phyloP scores from a whole-genome alignment of 2,113 vertebrate genomes.

The Tinamus guttatus region DNA sequence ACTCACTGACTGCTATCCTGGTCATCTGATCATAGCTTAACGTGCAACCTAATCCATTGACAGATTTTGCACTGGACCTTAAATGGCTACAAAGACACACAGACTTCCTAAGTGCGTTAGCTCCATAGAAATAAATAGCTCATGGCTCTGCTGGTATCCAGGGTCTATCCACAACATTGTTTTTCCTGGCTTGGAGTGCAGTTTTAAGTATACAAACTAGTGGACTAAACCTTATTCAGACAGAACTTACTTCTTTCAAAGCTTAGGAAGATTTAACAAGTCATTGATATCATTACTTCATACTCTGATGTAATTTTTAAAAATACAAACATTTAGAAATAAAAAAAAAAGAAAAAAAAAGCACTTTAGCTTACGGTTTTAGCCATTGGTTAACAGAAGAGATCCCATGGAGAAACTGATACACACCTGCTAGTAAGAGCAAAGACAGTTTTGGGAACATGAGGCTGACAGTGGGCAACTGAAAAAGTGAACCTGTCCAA shows the following conservation, averaged over 20 bases:
- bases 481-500: conserved; percentile 29
- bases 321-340: neutral
- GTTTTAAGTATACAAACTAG: neutral
- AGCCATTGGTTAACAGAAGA: neutral
- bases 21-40: neutral
- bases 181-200: conserved; percentile 21
- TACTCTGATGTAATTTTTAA: neutral
- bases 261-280: neutral
- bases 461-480: neutral
- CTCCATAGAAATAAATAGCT: conserved; percentile 46
- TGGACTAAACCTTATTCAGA: neutral
- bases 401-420: neutral
- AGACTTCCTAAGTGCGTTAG: neutral
- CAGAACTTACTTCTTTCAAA: neutral
- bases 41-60: neutral
- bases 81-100: neutral
- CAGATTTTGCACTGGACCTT: conserved; percentile 36
- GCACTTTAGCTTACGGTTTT: neutral
- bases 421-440: neutral
- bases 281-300: neutral
- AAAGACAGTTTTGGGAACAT: neutral
- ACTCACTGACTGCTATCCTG: neutral
- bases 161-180: neutral
- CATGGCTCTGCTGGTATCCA: neutral
- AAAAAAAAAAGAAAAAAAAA: neutral